Evolutionary conservation across 1,140 invertebrate species (phyloP).

Genomic region (Macrostomum lignano): DNA sequence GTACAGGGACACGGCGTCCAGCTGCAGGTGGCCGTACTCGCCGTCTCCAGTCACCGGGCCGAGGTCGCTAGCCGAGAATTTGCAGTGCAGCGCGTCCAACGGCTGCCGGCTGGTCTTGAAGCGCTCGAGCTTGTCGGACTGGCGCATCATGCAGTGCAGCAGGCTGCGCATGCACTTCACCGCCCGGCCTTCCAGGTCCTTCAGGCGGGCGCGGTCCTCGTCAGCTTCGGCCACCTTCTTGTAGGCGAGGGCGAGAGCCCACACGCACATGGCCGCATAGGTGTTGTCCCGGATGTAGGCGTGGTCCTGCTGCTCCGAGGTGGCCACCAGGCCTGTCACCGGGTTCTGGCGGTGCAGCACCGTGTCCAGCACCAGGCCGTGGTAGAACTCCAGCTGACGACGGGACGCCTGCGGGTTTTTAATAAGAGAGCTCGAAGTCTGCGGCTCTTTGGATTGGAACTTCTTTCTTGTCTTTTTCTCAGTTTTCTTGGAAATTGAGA

Average conservation of each 20-base stretch:
- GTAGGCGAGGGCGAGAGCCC: constrained; percentile 88
- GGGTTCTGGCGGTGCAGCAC: background rate
- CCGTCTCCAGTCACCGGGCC: constrained; percentile 63
- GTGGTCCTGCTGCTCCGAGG: constrained; percentile 30
- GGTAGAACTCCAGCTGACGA: no score
- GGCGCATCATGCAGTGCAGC: constrained; percentile 86
- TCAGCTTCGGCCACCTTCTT: constrained; percentile 81
- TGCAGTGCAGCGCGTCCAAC: constrained; percentile 71
- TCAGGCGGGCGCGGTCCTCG: constrained; percentile 84
- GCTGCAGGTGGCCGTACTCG: constrained; percentile 90
- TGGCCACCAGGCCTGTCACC: constrained; percentile 5
- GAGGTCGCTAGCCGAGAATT: constrained; percentile 54
- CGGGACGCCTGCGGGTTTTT: no score
- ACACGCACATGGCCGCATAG: constrained; percentile 78
- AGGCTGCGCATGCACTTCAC: constrained; percentile 47
- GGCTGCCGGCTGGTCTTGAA: constrained; percentile 80
- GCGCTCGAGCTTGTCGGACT: constrained; percentile 78
- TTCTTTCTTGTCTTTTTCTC: no score
- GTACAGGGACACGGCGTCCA: constrained; percentile 83
- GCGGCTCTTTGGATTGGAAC: no score
- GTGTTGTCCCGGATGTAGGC: constrained; percentile 96
- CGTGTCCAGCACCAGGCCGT: background rate
- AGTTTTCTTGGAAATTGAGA: no score
- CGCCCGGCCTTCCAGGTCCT: constrained; percentile 64
- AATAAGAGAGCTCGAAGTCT: no score